These are phyloP conservation scores for Yponomeuta evonymella DNA, from an alignment of 2,888 invertebrate species.

Conservation along the genomic window DNA sequence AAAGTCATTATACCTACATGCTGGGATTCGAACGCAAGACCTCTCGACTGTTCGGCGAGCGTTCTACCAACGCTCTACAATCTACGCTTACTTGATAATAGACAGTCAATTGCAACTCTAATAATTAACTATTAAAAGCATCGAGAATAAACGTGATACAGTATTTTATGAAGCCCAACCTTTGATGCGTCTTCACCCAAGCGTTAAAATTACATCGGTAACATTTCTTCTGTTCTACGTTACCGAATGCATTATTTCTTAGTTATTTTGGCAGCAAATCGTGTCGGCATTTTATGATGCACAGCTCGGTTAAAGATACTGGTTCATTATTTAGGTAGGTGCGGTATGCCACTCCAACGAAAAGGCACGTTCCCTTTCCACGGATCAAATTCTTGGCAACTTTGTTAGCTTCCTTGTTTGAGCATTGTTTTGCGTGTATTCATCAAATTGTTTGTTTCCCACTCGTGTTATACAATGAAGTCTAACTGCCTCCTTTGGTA, in stretches of 20 bases:
- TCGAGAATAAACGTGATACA: background rate
- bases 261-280: background rate
- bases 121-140: background rate
- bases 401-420: background rate
- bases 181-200: background rate
- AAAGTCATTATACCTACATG: too few relatives aligned
- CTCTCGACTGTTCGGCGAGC: too few relatives aligned
- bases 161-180: background rate
- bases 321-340: background rate
- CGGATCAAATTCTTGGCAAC: background rate
- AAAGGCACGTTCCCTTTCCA: background rate
- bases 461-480: background rate
- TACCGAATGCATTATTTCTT: background rate
- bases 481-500: background rate
- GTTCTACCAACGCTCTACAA: too few relatives aligned
- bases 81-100: background rate
- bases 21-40: too few relatives aligned
- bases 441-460: background rate
- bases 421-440: background rate
- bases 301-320: background rate
- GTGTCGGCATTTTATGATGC: background rate
- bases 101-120: background rate
- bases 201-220: background rate
- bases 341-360: background rate
- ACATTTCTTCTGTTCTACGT: background rate